Base-by-base conservation (phyloP, 2,888 invertebrate genomes). In the Sericinus montela region DNA sequence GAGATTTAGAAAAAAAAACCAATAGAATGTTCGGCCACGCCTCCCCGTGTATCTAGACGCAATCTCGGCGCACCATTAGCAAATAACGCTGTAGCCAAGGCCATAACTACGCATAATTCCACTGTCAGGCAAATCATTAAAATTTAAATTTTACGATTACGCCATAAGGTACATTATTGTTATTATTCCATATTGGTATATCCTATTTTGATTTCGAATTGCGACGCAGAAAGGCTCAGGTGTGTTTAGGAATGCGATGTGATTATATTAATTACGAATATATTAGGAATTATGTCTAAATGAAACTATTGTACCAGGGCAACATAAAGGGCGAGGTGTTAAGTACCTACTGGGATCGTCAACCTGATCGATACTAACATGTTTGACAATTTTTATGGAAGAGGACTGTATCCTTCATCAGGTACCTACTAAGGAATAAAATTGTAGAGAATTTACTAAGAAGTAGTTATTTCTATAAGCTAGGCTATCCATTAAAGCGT, bases 31-130 rank as follows among this genome's bases (percentile, higher is more conserved):
- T 3, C 32, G 32, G 11, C 32, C 32, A 11, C 32, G 11, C 32
- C 32, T 32, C n/a, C 6, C 5, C 9, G 8, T 25, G 25, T 32
- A 5, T 32, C 32, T 13, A 32, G 32, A 28, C 25, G 23, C 3
- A 19, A 10, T 28, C 44, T 44, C 44, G 16, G 16, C 36, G 28
- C 29, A 36, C 35, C 43, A 36, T 44, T 36, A 44, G 36, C 44
- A 44, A 44, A 44, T 32, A 32, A 36, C 35, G 36, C 36, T 28
- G 7, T 25, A 25, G 36, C 6, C 43, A 44, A 44, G 44, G 44
- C 9, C 43, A 25, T 35, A 25, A 3, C 36, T 36, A 16, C 36
- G 29, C 28, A 35, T 35, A 35, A 35, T 43, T 43, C 43, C 43
- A 35, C 25, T 28, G 15, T 25, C 13, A n/a, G 8, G 23, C 10